A percentile compares a stretch with the other conserved stretches of the same genome.
phyloP scores from a whole-genome alignment of 2,113 vertebrate species.

The Carlito syrichta region DNA sequence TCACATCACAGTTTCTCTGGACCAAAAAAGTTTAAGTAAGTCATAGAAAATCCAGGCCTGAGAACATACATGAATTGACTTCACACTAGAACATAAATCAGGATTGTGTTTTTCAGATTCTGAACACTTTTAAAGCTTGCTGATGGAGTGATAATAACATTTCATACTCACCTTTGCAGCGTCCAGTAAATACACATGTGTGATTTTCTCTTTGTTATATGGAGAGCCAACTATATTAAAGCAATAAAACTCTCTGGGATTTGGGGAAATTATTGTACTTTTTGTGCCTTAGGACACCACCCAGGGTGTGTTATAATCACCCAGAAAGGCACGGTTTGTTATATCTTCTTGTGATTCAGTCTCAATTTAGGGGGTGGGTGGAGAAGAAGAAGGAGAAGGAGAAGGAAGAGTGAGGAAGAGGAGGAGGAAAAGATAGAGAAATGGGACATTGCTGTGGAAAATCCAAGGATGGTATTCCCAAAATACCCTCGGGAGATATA shows the following conservation, averaged over 20 bases:
- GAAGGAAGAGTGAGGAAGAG: background rate
- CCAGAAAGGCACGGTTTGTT: slow-evolving; percentile 64
- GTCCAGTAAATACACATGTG: background rate
- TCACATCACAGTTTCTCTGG: slow-evolving; percentile 1
- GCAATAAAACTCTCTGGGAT: slow-evolving; percentile 55
- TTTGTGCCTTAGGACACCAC: slow-evolving; percentile 57
- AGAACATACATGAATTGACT: slow-evolving; percentile 19
- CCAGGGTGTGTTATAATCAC: slow-evolving; percentile 72
- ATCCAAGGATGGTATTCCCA: background rate
- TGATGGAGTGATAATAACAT: slow-evolving; percentile 46
- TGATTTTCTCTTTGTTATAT: slow-evolving; percentile 50
- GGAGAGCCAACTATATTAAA: slow-evolving; percentile 53
- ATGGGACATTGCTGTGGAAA: background rate
- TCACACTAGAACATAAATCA: slow-evolving; percentile 37
- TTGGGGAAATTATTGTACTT: slow-evolving; percentile 71
- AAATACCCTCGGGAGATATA: background rate
- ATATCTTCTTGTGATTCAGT: slow-evolving; percentile 66
- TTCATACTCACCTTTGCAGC: slow-evolving; percentile 25
- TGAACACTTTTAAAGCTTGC: background rate
- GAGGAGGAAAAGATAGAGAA: background rate
- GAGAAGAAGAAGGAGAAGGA: background rate
- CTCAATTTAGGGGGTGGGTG: background rate
- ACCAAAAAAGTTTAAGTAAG: slow-evolving; percentile 20
- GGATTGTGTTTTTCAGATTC: slow-evolving; percentile 51
- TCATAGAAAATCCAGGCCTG: slow-evolving; percentile 30